These are phyloP conservation scores for Tetramorium bicarinatum DNA, from an alignment of 2,888 invertebrate species.

Conservation along the genomic window DNA sequence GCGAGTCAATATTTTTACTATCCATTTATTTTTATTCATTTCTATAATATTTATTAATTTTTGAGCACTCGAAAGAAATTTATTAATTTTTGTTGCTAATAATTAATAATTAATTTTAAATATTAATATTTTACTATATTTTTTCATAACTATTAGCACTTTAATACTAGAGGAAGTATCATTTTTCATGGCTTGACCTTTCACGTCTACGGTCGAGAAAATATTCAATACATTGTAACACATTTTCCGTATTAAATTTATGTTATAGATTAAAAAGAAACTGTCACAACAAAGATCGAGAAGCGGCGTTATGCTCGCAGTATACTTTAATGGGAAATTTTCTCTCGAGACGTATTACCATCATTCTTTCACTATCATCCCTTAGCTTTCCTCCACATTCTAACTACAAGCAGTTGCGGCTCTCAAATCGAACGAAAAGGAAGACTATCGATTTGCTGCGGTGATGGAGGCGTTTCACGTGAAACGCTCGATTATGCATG, in stretches of 20 bases:
- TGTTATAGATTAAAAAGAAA: constrained; percentile 24
- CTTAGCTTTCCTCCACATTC: background rate
- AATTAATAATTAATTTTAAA: background rate
- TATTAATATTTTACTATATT: background rate
- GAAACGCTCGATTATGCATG: constrained; percentile 40
- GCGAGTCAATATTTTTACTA: background rate
- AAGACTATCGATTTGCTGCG: constrained; percentile 36
- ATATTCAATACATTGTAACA: constrained; percentile 21
- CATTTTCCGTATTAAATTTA: constrained; percentile 30
- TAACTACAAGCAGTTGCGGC: constrained; percentile 5
- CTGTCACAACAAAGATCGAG: constrained; percentile 1
- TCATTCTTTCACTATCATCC: constrained; percentile 18
- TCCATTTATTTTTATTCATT: background rate
- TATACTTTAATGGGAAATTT: constrained; percentile 21
- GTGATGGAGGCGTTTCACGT: background rate
- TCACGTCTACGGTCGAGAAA: background rate
- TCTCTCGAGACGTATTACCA: background rate
- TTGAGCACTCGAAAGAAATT: background rate
- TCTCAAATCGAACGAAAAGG: constrained; percentile 27
- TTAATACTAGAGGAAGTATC: background rate
- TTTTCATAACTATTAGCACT: background rate
- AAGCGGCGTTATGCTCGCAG: background rate
- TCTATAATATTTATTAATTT: background rate
- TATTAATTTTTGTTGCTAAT: background rate
- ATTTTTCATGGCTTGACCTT: background rate